Percentiles rank a stretch among this genome's conserved stretches.
phyloP scores from a whole-genome alignment of 2,113 vertebrate genomes.

The Setophaga kirtlandii region DNA sequence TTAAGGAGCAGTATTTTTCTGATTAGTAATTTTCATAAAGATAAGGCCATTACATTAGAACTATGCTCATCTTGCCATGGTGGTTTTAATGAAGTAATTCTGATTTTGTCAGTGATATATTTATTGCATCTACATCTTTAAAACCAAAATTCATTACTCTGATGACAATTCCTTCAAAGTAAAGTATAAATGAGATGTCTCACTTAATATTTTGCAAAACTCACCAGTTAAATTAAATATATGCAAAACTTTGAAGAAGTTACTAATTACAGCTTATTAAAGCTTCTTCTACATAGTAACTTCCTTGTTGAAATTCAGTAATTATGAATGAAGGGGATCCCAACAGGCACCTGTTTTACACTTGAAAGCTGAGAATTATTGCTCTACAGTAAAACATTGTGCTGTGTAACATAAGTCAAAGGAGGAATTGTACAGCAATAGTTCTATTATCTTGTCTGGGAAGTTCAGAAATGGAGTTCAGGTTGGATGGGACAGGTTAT shows the following conservation, averaged over 20 bases:
- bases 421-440: neutral
- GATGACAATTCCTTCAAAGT: neutral
- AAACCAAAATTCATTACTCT: neutral
- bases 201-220: neutral
- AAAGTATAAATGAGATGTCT: neutral
- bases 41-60: neutral
- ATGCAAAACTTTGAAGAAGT: slow-evolving; percentile 27
- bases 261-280: slow-evolving; percentile 37
- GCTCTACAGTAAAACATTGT: neutral
- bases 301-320: slow-evolving; percentile 17
- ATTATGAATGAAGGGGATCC: slow-evolving; percentile 1
- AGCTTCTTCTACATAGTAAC: slow-evolving; percentile 2
- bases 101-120: neutral
- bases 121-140: neutral
- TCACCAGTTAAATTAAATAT: neutral
- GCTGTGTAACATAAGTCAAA: neutral
- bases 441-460: neutral
- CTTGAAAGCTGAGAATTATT: slow-evolving; percentile 32
- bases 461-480: neutral
- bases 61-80: neutral
- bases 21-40: neutral
- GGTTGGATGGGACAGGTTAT: neutral
- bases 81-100: neutral
- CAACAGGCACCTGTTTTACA: slow-evolving; percentile 38
- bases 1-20: neutral